These are phyloP conservation scores for Hassar affinis DNA, from an alignment of 2,113 vertebrate species.

Conservation along the genomic window DNA sequence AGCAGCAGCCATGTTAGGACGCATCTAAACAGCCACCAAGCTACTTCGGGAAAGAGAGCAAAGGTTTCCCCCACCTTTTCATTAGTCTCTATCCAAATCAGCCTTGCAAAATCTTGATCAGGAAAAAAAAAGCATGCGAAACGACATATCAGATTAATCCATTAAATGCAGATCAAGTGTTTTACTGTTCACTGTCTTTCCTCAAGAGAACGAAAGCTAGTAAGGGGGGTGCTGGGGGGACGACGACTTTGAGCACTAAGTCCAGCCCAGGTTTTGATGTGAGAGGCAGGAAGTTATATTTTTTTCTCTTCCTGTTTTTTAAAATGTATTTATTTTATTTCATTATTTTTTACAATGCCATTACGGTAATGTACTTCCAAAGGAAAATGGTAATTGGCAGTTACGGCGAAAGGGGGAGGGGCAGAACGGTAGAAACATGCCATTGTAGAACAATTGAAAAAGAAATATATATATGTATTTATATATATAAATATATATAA, in stretches of 20 bases:
- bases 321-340: slow-evolving; percentile 41
- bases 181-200: slow-evolving; percentile 63
- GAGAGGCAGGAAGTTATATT: slow-evolving; percentile 76
- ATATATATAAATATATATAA: no score
- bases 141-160: slow-evolving; percentile 56
- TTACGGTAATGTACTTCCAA: slow-evolving; percentile 84
- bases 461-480: no score
- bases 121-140: slow-evolving; percentile 29
- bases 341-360: slow-evolving; percentile 69
- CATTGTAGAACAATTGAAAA: slow-evolving; percentile 26
- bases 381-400: slow-evolving; percentile 80
- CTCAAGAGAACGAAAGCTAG: slow-evolving; percentile 34
- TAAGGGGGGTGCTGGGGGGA: slow-evolving; percentile 55
- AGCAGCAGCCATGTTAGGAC: slow-evolving; percentile 67
- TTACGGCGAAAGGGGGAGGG: slow-evolving; percentile 53
- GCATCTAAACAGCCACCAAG: slow-evolving; percentile 50
- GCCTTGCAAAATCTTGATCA: slow-evolving; percentile 55
- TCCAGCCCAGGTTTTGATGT: slow-evolving; percentile 76
- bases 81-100: slow-evolving; percentile 64
- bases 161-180: slow-evolving; percentile 56
- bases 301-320: slow-evolving; percentile 45
- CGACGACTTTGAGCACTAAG: slow-evolving; percentile 72
- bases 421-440: slow-evolving; percentile 40
- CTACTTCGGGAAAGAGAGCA: slow-evolving; percentile 47
- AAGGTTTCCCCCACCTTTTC: slow-evolving; percentile 79